Base-by-base conservation (phyloP, 2,797 vertebrate species). In the Prunella strophiata region DNA sequence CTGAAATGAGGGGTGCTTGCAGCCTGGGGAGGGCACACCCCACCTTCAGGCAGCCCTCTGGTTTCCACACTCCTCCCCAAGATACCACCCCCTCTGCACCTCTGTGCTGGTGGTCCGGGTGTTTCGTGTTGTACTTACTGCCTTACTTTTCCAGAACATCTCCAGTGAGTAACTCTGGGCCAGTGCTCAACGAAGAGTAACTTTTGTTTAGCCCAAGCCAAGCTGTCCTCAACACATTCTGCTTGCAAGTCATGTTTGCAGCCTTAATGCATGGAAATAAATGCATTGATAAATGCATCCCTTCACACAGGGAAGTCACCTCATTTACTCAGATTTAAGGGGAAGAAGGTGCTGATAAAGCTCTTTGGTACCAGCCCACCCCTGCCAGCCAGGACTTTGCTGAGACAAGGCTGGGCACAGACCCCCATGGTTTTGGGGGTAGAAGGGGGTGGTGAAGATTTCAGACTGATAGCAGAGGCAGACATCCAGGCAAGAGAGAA, bases 141-240 rank as follows among this genome's bases (percentile, higher is more conserved):
- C 51, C 77, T 45, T 58, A 1, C 88, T 85, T 85, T 94, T 93
- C 40, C 80, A 97, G 96, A 97, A 91, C 43, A 94, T 90, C 85
- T 88, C 88, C 29, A 71, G n/a, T 11, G 61, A 93, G 47, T 96
- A 59, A 81, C 51, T 30, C 52, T 1, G 1, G 57, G 45, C 82
- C 81, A 27, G 16, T 2, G 2, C 48, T 22, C 2, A 4, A 16
- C 0, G 4, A 72, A 76, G 58, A 42, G 10, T 11, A 57, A 5
- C 12, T 80, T 90, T 34, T 42, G 42, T 61, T 62, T 21, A 61
- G 22, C 71, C 36, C 36, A 78, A 81, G 36, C 34, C 45, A 70
- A 55, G 59, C 55, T 52, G n/a, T 30, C 47, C 51, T 54, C 51
- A 58, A 7, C 9, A 2, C 0, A 0, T 45, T 57, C 32, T 50